phyloP scores from a whole-genome alignment of 1,140 invertebrate genomes.

The Paraescarpia echinospica region DNA sequence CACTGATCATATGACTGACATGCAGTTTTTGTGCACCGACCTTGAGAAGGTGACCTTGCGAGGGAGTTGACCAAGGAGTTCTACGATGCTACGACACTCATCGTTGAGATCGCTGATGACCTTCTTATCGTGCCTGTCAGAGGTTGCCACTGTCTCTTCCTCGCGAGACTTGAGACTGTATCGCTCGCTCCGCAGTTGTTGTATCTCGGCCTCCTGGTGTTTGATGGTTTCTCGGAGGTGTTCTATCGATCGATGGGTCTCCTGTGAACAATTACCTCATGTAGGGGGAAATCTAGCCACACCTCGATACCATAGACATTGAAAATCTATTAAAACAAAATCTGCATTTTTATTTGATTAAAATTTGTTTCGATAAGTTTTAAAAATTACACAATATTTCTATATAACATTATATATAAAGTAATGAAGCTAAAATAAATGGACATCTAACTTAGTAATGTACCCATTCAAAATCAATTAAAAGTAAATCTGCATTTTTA shows the following conservation, averaged over 20 bases:
- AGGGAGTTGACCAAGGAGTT: conserved; percentile 43
- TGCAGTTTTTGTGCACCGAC: conserved; percentile 24
- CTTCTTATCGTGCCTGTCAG: conserved; percentile 48
- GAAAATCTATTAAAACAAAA: too few relatives aligned
- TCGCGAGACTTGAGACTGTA: conserved; percentile 35
- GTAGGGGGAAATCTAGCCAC: too few relatives aligned
- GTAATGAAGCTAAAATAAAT: too few relatives aligned
- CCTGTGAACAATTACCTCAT: conserved; percentile 33
- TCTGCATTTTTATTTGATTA: too few relatives aligned
- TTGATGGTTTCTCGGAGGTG: conserved; percentile 42
- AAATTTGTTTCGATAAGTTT: too few relatives aligned
- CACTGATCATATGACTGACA: neutral
- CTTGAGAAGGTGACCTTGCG: conserved; percentile 40
- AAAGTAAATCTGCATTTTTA: too few relatives aligned
- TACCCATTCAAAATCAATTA: too few relatives aligned
- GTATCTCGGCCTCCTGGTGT: conserved; percentile 43
- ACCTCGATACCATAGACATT: too few relatives aligned
- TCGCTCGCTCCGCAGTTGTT: conserved; percentile 38
- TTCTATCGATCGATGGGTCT: conserved; percentile 45
- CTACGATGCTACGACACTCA: conserved; percentile 46
- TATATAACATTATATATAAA: too few relatives aligned
- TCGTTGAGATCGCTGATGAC: conserved; percentile 53
- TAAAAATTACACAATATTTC: too few relatives aligned
- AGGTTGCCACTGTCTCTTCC: conserved; percentile 33
- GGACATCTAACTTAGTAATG: too few relatives aligned